Evolutionary conservation across 2,113 vertebrate species (phyloP).

Genomic region (Poeciliopsis occidentalis): DNA sequence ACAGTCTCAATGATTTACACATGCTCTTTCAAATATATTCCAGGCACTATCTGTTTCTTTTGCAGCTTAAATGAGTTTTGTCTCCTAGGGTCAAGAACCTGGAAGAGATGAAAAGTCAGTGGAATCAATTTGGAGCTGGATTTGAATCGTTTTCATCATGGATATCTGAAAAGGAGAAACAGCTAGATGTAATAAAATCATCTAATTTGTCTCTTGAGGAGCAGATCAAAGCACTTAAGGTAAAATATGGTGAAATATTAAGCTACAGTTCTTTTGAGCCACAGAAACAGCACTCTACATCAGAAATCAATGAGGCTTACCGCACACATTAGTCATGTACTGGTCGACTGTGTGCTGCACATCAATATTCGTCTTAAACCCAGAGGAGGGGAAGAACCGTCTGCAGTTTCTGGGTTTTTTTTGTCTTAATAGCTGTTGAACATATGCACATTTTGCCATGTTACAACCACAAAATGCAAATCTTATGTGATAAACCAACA

Average conservation of each 20-base stretch:
- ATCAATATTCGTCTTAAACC: neutral
- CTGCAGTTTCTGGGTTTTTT: constrained; percentile 11
- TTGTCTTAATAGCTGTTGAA: neutral
- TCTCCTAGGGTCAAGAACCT: constrained; percentile 88
- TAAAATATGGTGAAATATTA: constrained; percentile 53
- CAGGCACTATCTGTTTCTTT: no score
- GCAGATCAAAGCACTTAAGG: constrained; percentile 89
- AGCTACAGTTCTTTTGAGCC: neutral
- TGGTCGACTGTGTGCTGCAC: neutral
- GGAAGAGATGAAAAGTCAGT: constrained; percentile 90
- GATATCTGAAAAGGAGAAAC: constrained; percentile 92
- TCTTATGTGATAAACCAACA: no score
- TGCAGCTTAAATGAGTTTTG: neutral
- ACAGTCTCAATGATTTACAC: no score
- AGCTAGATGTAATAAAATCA: constrained; percentile 83
- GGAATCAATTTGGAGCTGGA: constrained; percentile 88
- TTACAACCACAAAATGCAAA: no score
- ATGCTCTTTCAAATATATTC: no score
- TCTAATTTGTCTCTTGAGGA: constrained; percentile 82
- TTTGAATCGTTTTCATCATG: constrained; percentile 90
- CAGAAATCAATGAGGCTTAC: constrained; percentile 6
- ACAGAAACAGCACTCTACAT: constrained; percentile 5
- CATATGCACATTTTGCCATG: no score
- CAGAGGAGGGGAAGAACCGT: neutral
- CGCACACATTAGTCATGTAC: neutral